These are phyloP conservation scores for Tupaia tana DNA, from an alignment of 2,113 vertebrate genomes.

Conservation along the genomic window DNA sequence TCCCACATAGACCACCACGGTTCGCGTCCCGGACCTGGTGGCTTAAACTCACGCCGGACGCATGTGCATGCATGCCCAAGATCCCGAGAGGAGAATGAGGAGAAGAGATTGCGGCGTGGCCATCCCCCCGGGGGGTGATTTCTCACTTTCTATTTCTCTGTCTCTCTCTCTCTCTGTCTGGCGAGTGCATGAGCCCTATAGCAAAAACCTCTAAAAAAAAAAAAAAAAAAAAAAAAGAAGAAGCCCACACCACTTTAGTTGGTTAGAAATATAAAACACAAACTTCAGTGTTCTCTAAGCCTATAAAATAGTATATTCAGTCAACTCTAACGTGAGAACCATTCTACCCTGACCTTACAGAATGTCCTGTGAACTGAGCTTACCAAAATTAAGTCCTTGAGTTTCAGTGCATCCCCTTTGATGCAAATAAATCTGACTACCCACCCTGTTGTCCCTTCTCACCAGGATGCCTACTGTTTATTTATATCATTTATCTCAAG, in stretches of 20 bases:
- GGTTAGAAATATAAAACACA: background rate
- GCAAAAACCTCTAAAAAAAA: too few species aligned
- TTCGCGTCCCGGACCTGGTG: too few species aligned
- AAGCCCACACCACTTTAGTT: background rate
- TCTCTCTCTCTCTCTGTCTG: too few species aligned
- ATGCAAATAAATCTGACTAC: background rate
- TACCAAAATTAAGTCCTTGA: background rate
- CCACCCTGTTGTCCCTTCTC: background rate
- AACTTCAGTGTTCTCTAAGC: background rate
- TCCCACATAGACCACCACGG: too few species aligned
- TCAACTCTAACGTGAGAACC: background rate
- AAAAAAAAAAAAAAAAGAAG: too few species aligned
- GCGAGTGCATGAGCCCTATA: too few species aligned
- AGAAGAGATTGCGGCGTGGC: too few species aligned
- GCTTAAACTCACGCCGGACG: too few species aligned
- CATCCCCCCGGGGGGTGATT: too few species aligned
- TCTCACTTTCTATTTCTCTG: too few species aligned
- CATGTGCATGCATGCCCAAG: too few species aligned
- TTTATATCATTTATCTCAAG: constrained; percentile 51
- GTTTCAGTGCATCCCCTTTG: background rate
- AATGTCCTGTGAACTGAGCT: background rate
- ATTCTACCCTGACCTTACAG: background rate
- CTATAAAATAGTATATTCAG: background rate
- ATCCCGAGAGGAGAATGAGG: too few species aligned
- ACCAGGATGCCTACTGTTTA: background rate